Evolutionary conservation across 2,888 invertebrate genomes (phyloP).

Genomic region (Tetragonisca angustula): DNA sequence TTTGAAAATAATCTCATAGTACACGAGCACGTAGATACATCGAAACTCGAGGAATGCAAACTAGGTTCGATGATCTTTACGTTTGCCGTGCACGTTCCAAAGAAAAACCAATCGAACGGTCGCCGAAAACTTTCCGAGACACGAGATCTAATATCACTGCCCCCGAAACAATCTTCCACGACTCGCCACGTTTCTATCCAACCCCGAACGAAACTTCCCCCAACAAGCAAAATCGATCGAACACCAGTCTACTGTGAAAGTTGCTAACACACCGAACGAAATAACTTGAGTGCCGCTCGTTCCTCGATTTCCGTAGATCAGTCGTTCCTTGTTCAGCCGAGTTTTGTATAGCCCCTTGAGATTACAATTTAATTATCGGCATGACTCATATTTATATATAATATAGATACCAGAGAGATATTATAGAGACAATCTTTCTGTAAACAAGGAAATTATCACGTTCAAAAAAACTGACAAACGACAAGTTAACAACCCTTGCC

Average conservation of each 20-base stretch:
- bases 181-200: background rate
- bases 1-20: background rate
- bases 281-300: too few species aligned
- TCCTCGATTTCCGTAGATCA: too few species aligned
- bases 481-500: too few species aligned
- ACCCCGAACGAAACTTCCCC: conserved; percentile 18
- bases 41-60: background rate
- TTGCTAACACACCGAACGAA: background rate
- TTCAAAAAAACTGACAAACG: too few species aligned
- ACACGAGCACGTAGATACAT: background rate
- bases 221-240: background rate
- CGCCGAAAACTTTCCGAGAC: background rate
- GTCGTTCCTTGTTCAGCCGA: too few species aligned
- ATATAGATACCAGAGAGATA: too few species aligned
- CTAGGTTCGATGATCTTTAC: background rate
- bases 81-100: background rate
- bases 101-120: background rate
- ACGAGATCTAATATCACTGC: background rate
- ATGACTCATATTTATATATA: too few species aligned
- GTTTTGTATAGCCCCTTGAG: too few species aligned
- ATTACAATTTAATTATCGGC: too few species aligned
- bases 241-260: background rate
- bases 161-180: background rate
- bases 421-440: too few species aligned
- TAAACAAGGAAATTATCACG: too few species aligned